Evolutionary conservation across 1,140 invertebrate species (phyloP), one percentile per base, ranked within the genome.

Genomic region (Drosophila parvula): DNA sequence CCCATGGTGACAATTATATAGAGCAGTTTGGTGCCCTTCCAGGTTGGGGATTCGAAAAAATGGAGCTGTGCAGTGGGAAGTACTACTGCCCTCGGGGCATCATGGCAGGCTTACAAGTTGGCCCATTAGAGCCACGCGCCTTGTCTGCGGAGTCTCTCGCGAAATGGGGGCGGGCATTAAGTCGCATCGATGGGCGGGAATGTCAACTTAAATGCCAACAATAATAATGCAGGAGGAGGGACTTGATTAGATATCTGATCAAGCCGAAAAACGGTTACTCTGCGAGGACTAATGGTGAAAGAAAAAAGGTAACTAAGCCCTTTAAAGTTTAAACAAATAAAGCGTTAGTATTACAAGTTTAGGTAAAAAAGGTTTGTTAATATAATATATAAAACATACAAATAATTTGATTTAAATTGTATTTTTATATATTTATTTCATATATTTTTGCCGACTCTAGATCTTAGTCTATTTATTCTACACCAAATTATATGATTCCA

Each of bases 1-100:
- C 85, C 84, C 84, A 81, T 84, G 85, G 84, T 89, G 84, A 89
- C 84, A 90, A 89, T 89, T 89, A 89, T 89, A 84, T 78, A 78
- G 75, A 78, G 53, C 44, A 63, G 41, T 45, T 74, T 38, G 36
- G 48, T 56, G 44, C 51, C 38, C 12, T 16, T 53, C 10, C 62
- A 62, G 45, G 45, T 47, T 34, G 65, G 56, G 74, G 30, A 32
- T 8, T 18, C 16, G 2, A 11, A 22, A 22, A 36, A 62, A 27
- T 48, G 73, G 48, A 41, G 51, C 51, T 22, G 8, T 55, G 51
- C 34, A 55, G 3, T 14, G 38, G 57, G 30, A 41, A 77, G 36
- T 50, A 41, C 73, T 38, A 44, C 73, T 80, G 81, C 78, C 81
- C 78, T 45, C 16, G 62, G 78, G 81, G 60, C 53, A 77, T 44